Evolutionary conservation across 2,888 invertebrate genomes (phyloP).

Genomic region (Copidosoma aretas): DNA sequence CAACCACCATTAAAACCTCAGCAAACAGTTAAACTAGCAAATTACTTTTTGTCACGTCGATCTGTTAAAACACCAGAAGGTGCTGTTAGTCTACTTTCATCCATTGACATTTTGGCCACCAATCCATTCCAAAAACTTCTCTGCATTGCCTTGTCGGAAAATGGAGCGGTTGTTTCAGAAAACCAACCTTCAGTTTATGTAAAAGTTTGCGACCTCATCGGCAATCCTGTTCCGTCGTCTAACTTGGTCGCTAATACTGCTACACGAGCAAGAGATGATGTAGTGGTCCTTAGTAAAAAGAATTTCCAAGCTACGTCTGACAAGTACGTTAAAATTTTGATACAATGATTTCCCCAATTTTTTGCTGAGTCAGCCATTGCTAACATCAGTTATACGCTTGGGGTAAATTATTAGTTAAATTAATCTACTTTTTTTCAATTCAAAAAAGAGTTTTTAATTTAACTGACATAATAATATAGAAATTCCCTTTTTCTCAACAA

Average conservation of each 20-base stretch:
- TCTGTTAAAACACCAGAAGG: constrained; percentile 88
- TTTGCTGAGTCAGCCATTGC: constrained; percentile 53
- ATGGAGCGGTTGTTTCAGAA: constrained; percentile 74
- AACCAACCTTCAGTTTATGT: constrained; percentile 77
- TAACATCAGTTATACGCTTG: constrained; percentile 60
- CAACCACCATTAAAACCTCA: constrained; percentile 75
- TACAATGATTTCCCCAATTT: constrained; percentile 50
- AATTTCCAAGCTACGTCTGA: constrained; percentile 62
- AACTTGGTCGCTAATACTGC: constrained; percentile 80
- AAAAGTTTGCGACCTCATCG: constrained; percentile 77
- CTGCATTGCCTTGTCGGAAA: constrained; percentile 80
- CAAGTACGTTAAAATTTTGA: constrained; percentile 52
- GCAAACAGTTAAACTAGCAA: constrained; percentile 87
- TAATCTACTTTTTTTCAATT: constrained; percentile 32
- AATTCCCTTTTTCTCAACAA: no score
- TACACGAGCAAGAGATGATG: constrained; percentile 75
- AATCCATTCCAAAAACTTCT: constrained; percentile 78
- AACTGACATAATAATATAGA: constrained; percentile 40
- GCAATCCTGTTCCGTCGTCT: constrained; percentile 72
- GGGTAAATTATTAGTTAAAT: constrained; percentile 56
- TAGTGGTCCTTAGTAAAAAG: constrained; percentile 74
- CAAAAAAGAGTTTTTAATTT: not conserved
- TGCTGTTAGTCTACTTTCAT: constrained; percentile 80
- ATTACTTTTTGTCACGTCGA: constrained; percentile 87
- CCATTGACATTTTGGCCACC: constrained; percentile 73